Evolutionary conservation across 2,113 vertebrate genomes (phyloP).

Genomic region (Pollimyrus isidori): DNA sequence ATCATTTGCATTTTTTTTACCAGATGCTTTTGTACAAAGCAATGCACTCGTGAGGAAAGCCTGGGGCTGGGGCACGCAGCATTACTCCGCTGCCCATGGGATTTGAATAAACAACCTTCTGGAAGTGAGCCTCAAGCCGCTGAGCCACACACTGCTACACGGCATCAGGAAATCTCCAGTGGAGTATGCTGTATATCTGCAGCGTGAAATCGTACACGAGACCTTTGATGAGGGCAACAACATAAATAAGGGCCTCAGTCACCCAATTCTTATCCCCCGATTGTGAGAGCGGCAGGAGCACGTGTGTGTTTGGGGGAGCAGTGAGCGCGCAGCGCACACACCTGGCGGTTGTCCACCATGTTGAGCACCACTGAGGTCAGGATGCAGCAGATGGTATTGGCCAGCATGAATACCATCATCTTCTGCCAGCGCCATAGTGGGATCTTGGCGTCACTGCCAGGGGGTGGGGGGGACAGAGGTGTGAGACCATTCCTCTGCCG

Average conservation of each 20-base stretch:
- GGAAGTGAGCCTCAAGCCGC: not conserved
- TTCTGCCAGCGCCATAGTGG: conserved; percentile 68
- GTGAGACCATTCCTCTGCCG: not conserved
- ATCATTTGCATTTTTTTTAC: not conserved
- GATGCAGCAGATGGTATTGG: conserved; percentile 64
- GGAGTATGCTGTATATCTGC: not conserved
- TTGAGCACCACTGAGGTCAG: conserved; percentile 61
- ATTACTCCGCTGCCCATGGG: not conserved
- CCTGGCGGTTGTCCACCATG: conserved; percentile 64
- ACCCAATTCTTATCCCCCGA: not conserved
- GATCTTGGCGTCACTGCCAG: conserved; percentile 62
- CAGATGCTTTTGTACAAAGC: not conserved
- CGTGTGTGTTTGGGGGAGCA: not conserved
- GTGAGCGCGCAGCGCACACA: conserved; percentile 21
- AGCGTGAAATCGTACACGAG: not conserved
- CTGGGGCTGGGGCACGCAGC: not conserved
- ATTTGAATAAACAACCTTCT: not conserved
- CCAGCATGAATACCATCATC: conserved; percentile 75
- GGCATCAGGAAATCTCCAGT: not conserved
- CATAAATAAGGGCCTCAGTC: not conserved
- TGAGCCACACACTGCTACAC: not conserved
- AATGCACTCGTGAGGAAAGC: not conserved
- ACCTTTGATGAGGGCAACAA: not conserved
- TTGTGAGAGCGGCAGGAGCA: not conserved
- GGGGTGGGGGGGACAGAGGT: not conserved